These are phyloP conservation scores for Sebastes fasciatus DNA, from an alignment of 2,113 vertebrate species.

Conservation along the genomic window DNA sequence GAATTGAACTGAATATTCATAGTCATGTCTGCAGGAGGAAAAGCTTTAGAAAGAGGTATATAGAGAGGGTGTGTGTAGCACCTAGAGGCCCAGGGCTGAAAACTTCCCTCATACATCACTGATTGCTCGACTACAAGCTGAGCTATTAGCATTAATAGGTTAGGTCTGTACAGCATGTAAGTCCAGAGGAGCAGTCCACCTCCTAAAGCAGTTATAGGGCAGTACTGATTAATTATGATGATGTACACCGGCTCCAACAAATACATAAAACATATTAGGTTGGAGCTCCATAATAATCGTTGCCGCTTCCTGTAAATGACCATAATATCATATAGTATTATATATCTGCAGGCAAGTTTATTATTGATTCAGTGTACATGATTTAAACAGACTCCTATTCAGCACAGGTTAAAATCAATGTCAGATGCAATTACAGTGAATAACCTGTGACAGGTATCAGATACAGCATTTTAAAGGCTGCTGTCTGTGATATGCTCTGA, in stretches of 20 bases:
- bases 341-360: background rate
- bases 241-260: background rate
- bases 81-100: background rate
- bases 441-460: background rate
- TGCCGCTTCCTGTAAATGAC: background rate
- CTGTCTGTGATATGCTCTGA: background rate
- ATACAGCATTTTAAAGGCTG: background rate
- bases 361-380: background rate
- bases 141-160: conserved; percentile 20
- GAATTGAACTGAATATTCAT: background rate
- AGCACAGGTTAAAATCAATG: conserved; percentile 9
- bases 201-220: background rate
- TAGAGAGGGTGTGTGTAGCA: background rate
- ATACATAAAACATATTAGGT: background rate
- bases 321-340: background rate
- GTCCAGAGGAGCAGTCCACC: conserved; percentile 3
- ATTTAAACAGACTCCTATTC: background rate
- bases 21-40: background rate
- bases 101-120: conserved; percentile 23
- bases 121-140: background rate
- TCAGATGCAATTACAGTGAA: background rate
- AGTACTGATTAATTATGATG: background rate
- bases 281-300: background rate
- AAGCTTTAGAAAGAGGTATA: background rate
- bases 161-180: too few species aligned